These are phyloP conservation scores for Orientallactaga sibirica DNA, from an alignment of 2,797 vertebrate species.

Conservation along the genomic window DNA sequence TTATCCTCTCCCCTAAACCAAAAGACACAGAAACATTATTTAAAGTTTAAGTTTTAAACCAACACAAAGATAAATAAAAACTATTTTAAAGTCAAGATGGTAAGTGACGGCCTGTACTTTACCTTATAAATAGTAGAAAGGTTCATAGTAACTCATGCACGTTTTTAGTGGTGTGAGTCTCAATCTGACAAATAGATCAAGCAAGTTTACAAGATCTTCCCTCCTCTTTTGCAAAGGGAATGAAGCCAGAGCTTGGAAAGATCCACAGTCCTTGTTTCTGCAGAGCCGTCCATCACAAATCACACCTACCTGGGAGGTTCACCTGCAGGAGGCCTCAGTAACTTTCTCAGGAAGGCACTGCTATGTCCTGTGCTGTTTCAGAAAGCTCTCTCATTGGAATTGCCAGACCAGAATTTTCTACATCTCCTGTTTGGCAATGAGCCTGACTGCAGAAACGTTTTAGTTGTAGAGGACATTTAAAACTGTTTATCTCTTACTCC, in stretches of 20 bases:
- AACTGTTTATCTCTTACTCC: constrained; percentile 86
- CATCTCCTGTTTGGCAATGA: constrained; percentile 81
- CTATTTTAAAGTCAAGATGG: constrained; percentile 49
- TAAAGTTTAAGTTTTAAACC: constrained; percentile 76
- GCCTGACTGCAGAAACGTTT: constrained; percentile 81
- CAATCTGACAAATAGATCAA: constrained; percentile 76
- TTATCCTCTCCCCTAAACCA: constrained; percentile 50
- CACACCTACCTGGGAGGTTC: constrained; percentile 74
- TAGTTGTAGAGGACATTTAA: constrained; percentile 80
- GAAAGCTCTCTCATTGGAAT: constrained; percentile 81
- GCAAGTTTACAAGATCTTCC: constrained; percentile 76
- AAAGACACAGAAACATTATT: constrained; percentile 63
- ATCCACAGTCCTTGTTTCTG: constrained; percentile 74
- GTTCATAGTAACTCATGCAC: constrained; percentile 59
- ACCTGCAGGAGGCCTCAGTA: not conserved
- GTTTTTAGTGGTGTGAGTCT: constrained; percentile 67
- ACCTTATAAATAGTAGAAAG: constrained; percentile 74
- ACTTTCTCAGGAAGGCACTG: constrained; percentile 73
- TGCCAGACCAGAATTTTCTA: constrained; percentile 79
- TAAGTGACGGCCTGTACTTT: constrained; percentile 71
- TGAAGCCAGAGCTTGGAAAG: constrained; percentile 70
- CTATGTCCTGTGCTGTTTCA: constrained; percentile 73
- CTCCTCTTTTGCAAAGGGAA: constrained; percentile 75
- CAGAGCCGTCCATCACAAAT: constrained; percentile 75
- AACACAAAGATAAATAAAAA: constrained; percentile 72